Evolutionary conservation across 2,888 invertebrate species (phyloP).

Genomic region (Drepanosiphum platanoidis): DNA sequence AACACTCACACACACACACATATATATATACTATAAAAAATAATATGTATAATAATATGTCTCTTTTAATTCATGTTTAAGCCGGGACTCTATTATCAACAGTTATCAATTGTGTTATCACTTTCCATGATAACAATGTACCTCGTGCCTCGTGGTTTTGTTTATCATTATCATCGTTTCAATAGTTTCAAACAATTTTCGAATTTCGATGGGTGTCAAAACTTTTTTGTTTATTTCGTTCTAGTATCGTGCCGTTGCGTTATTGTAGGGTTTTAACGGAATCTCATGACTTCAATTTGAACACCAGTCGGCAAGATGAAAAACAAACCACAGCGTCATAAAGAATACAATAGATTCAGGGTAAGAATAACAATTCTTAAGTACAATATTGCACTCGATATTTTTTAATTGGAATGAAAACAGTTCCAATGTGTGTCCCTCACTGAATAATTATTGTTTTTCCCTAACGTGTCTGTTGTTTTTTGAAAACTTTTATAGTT

Average conservation of each 20-base stretch:
- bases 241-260: neutral
- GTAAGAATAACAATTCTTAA: conserved; percentile 70
- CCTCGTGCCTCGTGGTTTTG: conserved; percentile 2
- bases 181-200: neutral
- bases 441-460: neutral
- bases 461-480: conserved; percentile 26
- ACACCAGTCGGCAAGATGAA: conserved; percentile 71
- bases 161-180: conserved; percentile 9
- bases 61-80: too few relatives aligned
- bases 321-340: conserved; percentile 78
- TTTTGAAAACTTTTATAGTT: conserved; percentile 73
- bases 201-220: neutral
- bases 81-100: too few relatives aligned
- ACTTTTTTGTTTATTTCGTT: neutral
- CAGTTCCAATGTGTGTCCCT: neutral
- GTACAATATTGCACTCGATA: too few relatives aligned
- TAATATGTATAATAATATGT: too few relatives aligned
- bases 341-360: conserved; percentile 81
- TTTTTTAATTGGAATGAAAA: neutral
- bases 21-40: too few relatives aligned
- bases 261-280: neutral
- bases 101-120: neutral
- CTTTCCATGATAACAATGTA: neutral
- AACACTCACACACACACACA: too few relatives aligned
- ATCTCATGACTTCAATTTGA: neutral